A percentile compares a stretch with the other conserved stretches of the same genome.
phyloP scores from a whole-genome alignment of 2,888 invertebrate species.

The Drosophila nr. fundita region DNA sequence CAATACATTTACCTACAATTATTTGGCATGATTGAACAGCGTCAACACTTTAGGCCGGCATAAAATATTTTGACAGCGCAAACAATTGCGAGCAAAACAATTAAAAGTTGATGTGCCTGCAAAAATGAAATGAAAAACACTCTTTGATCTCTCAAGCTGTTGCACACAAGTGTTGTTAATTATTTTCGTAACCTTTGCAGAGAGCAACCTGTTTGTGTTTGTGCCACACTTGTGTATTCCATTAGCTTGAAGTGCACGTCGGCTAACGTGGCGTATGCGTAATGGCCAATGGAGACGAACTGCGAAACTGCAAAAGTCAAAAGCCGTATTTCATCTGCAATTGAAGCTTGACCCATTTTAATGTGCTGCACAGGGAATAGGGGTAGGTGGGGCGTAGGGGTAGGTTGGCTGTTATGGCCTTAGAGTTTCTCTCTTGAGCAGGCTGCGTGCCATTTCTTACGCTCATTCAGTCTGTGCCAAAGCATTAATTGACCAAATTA shows the following conservation, averaged over 20 bases:
- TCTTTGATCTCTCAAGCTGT: slow-evolving; percentile 11
- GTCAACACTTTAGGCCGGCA: background rate
- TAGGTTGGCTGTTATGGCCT: background rate
- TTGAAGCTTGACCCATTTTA: slow-evolving; percentile 54
- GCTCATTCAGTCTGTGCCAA: slow-evolving; percentile 7
- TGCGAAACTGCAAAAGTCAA: slow-evolving; percentile 23
- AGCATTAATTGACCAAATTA: slow-evolving; percentile 74
- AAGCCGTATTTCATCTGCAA: slow-evolving; percentile 52
- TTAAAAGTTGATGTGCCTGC: background rate
- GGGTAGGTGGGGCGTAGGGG: background rate
- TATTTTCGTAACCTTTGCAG: slow-evolving; percentile 24
- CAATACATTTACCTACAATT: background rate
- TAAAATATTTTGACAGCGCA: background rate
- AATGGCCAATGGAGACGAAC: slow-evolving; percentile 40
- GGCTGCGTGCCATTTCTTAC: slow-evolving; percentile 17
- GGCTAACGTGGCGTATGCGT: slow-evolving; percentile 60
- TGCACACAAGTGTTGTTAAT: slow-evolving; percentile 41
- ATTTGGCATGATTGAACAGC: slow-evolving; percentile 4
- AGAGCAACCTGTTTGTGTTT: slow-evolving; percentile 10
- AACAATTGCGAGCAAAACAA: background rate
- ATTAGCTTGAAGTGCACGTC: slow-evolving; percentile 53
- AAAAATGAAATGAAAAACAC: background rate
- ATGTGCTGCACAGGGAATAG: background rate
- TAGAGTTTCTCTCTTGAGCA: slow-evolving; percentile 7
- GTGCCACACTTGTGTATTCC: slow-evolving; percentile 58